Percentiles rank a stretch among this genome's conserved stretches.
phyloP scores from a whole-genome alignment of 2,797 vertebrate genomes.

The Takifugu rubripes region DNA sequence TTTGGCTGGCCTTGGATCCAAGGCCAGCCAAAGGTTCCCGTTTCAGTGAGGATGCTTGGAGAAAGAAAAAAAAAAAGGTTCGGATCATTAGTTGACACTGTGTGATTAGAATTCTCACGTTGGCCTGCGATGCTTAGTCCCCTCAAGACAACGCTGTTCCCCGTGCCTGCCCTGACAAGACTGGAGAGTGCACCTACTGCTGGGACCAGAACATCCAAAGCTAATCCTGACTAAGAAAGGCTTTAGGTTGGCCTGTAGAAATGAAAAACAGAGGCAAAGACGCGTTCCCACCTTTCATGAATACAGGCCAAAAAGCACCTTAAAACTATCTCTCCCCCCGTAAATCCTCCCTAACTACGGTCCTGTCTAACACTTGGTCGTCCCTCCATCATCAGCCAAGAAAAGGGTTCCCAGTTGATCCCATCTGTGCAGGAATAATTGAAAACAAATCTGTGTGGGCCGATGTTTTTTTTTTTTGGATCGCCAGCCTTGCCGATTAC shows the following conservation, averaged over 20 bases:
- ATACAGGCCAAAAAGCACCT: constrained; percentile 59
- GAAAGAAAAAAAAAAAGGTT: constrained; percentile 41
- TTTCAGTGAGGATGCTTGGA: constrained; percentile 50
- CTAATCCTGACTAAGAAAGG: constrained; percentile 1
- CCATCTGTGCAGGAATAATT: constrained; percentile 45
- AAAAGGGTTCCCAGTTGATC: constrained; percentile 78
- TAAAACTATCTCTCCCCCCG: background rate
- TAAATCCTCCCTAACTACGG: constrained; percentile 4
- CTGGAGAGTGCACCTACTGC: constrained; percentile 44
- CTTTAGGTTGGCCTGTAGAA: constrained; percentile 62
- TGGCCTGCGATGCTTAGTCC: constrained; percentile 76
- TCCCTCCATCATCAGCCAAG: constrained; percentile 67
- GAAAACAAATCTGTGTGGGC: constrained; percentile 13
- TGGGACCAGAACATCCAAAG: constrained; percentile 5
- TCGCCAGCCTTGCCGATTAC: constrained; percentile 98
- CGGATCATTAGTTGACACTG: constrained; percentile 53
- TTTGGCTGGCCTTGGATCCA: constrained; percentile 58
- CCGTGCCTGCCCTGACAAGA: constrained; percentile 64
- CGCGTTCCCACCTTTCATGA: constrained; percentile 52
- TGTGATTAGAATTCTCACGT: constrained; percentile 80
- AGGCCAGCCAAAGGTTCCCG: constrained; percentile 62
- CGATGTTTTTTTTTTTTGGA: constrained; percentile 14
- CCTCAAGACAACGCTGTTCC: constrained; percentile 77
- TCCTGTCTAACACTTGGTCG: constrained; percentile 13
- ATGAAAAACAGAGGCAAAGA: constrained; percentile 55